A percentile compares a stretch with the other conserved stretches of the same genome.
phyloP scores from a whole-genome alignment of 2,797 vertebrate genomes.

The Lacerta agilis region DNA sequence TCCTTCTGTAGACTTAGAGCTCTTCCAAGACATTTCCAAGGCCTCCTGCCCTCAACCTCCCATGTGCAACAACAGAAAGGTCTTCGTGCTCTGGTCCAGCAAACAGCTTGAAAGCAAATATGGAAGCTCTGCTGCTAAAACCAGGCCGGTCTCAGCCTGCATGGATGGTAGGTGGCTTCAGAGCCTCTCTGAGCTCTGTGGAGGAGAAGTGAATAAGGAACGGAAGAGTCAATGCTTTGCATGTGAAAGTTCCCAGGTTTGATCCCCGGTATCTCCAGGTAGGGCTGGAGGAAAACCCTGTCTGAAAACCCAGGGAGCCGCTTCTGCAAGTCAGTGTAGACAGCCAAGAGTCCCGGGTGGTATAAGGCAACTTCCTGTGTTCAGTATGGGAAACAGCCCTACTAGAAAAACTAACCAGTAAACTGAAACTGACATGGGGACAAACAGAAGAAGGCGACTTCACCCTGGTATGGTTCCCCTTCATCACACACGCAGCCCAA shows the following conservation, averaged over 20 bases:
- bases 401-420: too few species aligned
- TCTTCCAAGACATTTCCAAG: slow-evolving; percentile 63
- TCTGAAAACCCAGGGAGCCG: too few species aligned
- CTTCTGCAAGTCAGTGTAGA: too few species aligned
- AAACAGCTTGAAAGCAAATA: not conserved
- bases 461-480: too few species aligned
- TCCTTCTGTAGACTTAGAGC: slow-evolving; percentile 66
- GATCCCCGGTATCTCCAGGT: not conserved
- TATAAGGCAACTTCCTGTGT: too few species aligned
- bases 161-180: not conserved
- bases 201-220: not conserved
- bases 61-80: not conserved
- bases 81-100: not conserved
- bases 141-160: not conserved
- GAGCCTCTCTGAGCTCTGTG: not conserved
- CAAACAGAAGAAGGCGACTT: too few species aligned
- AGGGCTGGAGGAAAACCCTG: too few species aligned
- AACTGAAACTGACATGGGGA: too few species aligned
- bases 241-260: not conserved
- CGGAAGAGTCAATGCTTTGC: not conserved
- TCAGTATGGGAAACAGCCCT: too few species aligned
- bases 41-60: slow-evolving; percentile 10
- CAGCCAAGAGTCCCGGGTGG: too few species aligned
- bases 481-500: too few species aligned
- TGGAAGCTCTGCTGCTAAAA: not conserved